Percentiles rank a stretch among this genome's conserved stretches.
These are phyloP conservation scores for Troides helena DNA, from an alignment of 2,888 invertebrate species.

Conservation along the genomic window DNA sequence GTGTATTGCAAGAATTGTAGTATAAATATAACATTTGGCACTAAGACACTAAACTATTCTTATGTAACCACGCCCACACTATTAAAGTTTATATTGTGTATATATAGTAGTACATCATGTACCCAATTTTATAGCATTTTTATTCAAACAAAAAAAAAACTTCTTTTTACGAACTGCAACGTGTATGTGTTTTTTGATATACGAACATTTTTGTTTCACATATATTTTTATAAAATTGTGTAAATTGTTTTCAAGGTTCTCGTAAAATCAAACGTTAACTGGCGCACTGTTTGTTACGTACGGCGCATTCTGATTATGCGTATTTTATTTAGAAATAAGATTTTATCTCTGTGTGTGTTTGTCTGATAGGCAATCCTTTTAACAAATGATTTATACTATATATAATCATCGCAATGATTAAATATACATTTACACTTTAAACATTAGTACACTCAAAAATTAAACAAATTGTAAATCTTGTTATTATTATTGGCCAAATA, in stretches of 20 bases:
- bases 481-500: not conserved
- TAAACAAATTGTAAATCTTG: not conserved
- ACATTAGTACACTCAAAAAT: not conserved
- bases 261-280: not conserved
- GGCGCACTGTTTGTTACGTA: constrained; percentile 40
- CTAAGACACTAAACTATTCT: not conserved
- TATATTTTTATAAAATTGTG: not conserved
- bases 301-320: constrained; percentile 48
- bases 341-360: constrained; percentile 52
- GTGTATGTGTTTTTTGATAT: not conserved
- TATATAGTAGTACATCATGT: not conserved
- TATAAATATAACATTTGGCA: not conserved
- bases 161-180: not conserved
- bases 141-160: not conserved
- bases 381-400: not conserved
- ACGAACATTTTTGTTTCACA: not conserved
- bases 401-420: not conserved
- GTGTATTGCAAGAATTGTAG: not conserved
- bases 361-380: not conserved
- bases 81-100: not conserved
- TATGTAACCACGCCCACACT: not conserved
- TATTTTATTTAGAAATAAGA: constrained; percentile 41
- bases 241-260: not conserved
- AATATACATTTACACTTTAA: not conserved
- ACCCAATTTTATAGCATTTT: constrained; percentile 12